Base-by-base conservation (phyloP, 2,113 vertebrate species). In the Odocoileus virginianus region DNA sequence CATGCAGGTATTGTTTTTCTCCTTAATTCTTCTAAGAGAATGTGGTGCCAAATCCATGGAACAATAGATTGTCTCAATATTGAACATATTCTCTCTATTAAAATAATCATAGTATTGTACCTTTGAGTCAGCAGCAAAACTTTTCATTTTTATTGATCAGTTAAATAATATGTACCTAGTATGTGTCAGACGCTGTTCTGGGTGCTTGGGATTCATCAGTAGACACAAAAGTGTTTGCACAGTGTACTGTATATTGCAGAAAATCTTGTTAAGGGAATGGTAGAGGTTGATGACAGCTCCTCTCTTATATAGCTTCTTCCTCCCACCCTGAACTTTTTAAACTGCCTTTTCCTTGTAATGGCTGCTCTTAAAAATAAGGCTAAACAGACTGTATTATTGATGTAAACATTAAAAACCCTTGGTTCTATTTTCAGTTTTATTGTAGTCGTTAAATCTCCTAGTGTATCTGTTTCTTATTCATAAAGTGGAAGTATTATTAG, bases 241-340 rank as follows among this genome's bases (percentile, higher is more conserved):
- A 23, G 2, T 58, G 6, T 79, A 45, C 45, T 45, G 79, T 60
- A 64, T 6, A 9, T 40, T 89, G 81, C 85, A 23, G 87, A 76
- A 79, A 93, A 58, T 57, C 52, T 82, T 90, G 6, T 71, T 88
- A 84, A 78, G 25, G 25, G 10, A 21, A 50, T 14, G 43, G 47
- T 67, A 23, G 27, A 87, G 33, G 84, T 7, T 74, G 74, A 64
- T 95, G 67, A 54, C 28, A 84, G 67, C 88, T 82, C 40, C 40
- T 94, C 81, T 96, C 33, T 90, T 85, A 21, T 43, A 19, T 40
- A 74, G 40, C 28, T 95, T 91, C 74, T 23, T 90, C n/a, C 45
- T 95, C 36, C 21, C 28, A 45, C 90, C 7, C 54, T 95, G n/a
- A 86, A 52, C 25, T 87, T 95, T 96, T 97, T 23, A 74, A 79